Evolutionary conservation across 2,797 vertebrate genomes (phyloP), one percentile per base, ranked within the genome.

Genomic region (Tokudaia tokunoshimensis): DNA sequence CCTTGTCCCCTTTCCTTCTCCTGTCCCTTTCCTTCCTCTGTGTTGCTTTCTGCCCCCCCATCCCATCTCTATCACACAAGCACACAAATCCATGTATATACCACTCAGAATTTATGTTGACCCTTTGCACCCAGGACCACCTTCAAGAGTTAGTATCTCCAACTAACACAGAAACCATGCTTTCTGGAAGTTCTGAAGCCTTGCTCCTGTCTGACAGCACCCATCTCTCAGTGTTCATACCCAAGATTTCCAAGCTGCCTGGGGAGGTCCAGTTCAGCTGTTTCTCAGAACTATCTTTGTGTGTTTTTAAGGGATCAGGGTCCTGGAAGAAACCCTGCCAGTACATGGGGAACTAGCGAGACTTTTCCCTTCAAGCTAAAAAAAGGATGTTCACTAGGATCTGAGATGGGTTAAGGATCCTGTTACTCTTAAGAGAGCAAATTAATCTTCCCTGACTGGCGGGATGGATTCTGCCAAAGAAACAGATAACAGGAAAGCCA

Each of bases 401-500:
- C 80, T 5, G 41, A 95, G 96, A 96, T 94, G 93, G 86, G 89
- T 94, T 37, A 93, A 96, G 96, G 96, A 97, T 97, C 96, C 79
- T 76, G 74, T 98, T 97, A 98, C 97, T 96, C 84, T 87, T 65
- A 95, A 94, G 95, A 98, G 96, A 97, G 95, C 96, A 96, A 97
- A 98, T 98, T 97, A 97, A 98, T 97, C 97, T 97, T 96, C 95
- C 74, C 84, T 97, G 97, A 94, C 97, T 96, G 89, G 92, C 94
- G 59, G 92, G 97, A 96, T 92, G 79, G 97, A 94, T 95, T 97
- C 95, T 97, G 96, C 96, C 95, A 96, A 96, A 98, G 92, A 89
- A 94, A 80, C 57, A 80, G 90, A 94, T 98, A 97, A 96, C 67
- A 17, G 97, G 96, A 97, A 98, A 97, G 96, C 89, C 96, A 96